Evolutionary conservation across 2,888 invertebrate genomes (phyloP), one percentile per base, ranked within the genome.

Genomic region (Synergus umbraculus): DNA sequence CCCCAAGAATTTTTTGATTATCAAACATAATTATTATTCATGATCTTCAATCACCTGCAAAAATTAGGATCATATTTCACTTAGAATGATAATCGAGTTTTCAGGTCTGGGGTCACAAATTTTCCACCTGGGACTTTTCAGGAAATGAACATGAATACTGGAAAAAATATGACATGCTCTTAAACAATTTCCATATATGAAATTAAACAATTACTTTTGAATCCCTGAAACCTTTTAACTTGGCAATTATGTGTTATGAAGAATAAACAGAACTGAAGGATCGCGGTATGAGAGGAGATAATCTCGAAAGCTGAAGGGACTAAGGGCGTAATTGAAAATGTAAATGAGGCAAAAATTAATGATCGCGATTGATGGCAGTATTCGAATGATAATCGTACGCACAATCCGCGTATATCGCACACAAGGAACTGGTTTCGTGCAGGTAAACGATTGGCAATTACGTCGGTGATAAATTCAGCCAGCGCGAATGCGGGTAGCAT

Each of bases 371-470:
- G 81, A 80, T 79, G 85, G 54, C 77, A 73, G 66, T 78, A 66
- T 77, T 66, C 44, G 76, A 79, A 76, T 77, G 84, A 85, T 85
- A 83, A 87, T 85, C 79, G 81, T 80, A 81, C 82, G 73, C 80
- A 80, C 78, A 78, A 78, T 78, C 79, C 58, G 80, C 78, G 81
- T 85, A 85, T 84, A 87, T 83, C 83, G 76, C 83, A 83, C 83
- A 79, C 77, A 83, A 76, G 85, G 82, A 86, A 87, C 88, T 86
- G 88, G 88, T 88, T 88, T 84, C 84, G 69, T 85, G 85, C 85
- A 86, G 86, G 88, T 88, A 89, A 89, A 87, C 88, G 89, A 89
- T 89, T 87, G 87, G 85, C 88, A 88, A 89, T 89, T 90, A 88
- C 85, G 85, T 81, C 80, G 86, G 86, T 88, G 88, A 89, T 90